Evolutionary conservation across 2,113 vertebrate genomes (phyloP).

Genomic region (Nannospalax galili): DNA sequence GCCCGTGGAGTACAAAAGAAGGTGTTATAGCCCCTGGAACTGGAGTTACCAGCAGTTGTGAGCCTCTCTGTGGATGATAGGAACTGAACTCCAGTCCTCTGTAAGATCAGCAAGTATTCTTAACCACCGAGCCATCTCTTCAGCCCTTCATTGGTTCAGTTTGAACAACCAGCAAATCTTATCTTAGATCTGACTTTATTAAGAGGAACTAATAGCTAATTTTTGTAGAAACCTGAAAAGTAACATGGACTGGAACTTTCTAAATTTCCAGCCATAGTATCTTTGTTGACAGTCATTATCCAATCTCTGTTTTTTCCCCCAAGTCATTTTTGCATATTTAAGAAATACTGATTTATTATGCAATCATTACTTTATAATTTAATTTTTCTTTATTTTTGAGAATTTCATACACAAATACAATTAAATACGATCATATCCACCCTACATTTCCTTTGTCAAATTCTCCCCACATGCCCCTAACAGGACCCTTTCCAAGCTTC

Average conservation of each 20-base stretch:
- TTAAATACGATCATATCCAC: neutral
- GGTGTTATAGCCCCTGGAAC: too few relatives aligned
- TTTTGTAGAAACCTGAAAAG: neutral
- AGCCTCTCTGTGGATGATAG: too few relatives aligned
- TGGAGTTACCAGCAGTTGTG: too few relatives aligned
- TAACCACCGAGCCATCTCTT: too few relatives aligned
- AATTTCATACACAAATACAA: neutral
- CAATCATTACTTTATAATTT: neutral
- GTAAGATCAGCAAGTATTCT: too few relatives aligned
- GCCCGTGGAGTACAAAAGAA: too few relatives aligned
- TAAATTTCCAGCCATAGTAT: neutral
- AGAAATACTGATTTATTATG: neutral
- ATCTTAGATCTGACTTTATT: neutral
- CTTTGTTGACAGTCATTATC: neutral
- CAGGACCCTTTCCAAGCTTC: neutral
- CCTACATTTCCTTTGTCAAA: neutral
- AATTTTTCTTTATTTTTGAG: neutral
- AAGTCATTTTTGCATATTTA: neutral
- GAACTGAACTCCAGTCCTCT: too few relatives aligned
- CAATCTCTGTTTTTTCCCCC: neutral
- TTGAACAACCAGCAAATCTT: neutral
- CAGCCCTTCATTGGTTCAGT: too few relatives aligned
- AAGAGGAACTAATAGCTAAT: neutral
- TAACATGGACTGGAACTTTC: neutral
- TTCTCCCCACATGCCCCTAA: neutral